These are phyloP conservation scores for Phyllotreta cruciferae DNA, from an alignment of 2,888 invertebrate species.

Conservation along the genomic window DNA sequence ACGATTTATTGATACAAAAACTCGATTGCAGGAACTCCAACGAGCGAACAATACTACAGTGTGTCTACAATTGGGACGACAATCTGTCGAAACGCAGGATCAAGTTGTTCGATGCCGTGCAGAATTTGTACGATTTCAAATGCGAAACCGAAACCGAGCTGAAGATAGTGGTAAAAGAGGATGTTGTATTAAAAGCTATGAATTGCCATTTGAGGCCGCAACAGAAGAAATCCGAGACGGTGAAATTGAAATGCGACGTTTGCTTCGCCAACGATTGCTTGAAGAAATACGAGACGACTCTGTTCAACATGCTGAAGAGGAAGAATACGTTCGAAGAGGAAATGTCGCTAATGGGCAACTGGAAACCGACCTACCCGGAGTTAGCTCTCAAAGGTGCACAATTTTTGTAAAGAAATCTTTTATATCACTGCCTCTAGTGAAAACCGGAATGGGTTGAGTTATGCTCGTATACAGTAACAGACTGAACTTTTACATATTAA, in stretches of 20 bases:
- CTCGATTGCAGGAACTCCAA: slow-evolving; percentile 29
- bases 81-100: slow-evolving; percentile 52
- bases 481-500: too few species aligned
- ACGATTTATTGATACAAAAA: too few species aligned
- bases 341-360: slow-evolving; percentile 66
- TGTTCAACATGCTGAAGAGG: slow-evolving; percentile 65
- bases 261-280: slow-evolving; percentile 60
- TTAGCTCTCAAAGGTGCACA: slow-evolving; percentile 65
- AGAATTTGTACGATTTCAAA: slow-evolving; percentile 42
- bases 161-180: slow-evolving; percentile 27
- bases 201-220: slow-evolving; percentile 65
- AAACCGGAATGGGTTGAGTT: too few species aligned
- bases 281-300: slow-evolving; percentile 63
- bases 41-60: slow-evolving; percentile 44
- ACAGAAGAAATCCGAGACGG: slow-evolving; percentile 44
- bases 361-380: slow-evolving; percentile 70
- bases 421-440: too few species aligned
- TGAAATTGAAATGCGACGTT: slow-evolving; percentile 54
- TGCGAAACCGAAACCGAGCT: slow-evolving; percentile 20
- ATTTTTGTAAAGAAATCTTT: too few species aligned
- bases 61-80: slow-evolving; percentile 52
- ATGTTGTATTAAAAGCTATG: slow-evolving; percentile 62
- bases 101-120: slow-evolving; percentile 49
- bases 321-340: slow-evolving; percentile 59
- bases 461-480: too few species aligned